phyloP scores from a whole-genome alignment of 2,113 vertebrate genomes.

The Falcunculus frontatus region DNA sequence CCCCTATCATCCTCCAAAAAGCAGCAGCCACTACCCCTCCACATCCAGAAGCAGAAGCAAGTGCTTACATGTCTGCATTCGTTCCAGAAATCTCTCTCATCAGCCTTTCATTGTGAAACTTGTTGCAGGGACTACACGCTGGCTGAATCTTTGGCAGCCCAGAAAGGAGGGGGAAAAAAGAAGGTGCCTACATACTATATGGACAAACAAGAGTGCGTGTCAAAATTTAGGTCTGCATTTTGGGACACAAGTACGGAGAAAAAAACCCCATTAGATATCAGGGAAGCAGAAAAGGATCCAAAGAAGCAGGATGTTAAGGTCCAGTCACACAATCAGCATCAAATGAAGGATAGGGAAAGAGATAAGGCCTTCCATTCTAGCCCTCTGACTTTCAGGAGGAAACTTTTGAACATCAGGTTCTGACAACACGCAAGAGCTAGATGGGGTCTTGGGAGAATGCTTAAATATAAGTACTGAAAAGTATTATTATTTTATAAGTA shows the following conservation, averaged over 20 bases:
- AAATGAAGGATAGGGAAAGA: neutral
- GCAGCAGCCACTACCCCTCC: neutral
- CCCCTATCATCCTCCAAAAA: neutral
- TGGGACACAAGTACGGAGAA: neutral
- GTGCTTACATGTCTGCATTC: neutral
- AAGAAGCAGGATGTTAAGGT: neutral
- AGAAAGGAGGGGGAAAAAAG: neutral
- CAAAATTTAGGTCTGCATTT: neutral
- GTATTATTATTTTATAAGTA: neutral
- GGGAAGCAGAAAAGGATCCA: neutral
- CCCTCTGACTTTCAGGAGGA: neutral
- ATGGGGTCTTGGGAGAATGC: neutral
- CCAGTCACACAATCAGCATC: neutral
- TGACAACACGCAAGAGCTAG: neutral
- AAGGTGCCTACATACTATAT: neutral
- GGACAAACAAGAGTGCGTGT: no score
- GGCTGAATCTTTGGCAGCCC: neutral
- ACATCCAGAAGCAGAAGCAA: neutral
- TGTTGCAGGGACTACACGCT: neutral
- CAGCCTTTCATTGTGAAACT: neutral
- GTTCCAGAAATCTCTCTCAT: neutral
- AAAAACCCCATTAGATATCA: rapidly evolving
- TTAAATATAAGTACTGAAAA: neutral
- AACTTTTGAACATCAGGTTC: neutral
- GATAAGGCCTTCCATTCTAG: neutral